Evolutionary conservation across 1,140 invertebrate genomes (phyloP), one percentile per base, ranked within the genome.

Genomic region (Zaprionus kolodkinae): DNA sequence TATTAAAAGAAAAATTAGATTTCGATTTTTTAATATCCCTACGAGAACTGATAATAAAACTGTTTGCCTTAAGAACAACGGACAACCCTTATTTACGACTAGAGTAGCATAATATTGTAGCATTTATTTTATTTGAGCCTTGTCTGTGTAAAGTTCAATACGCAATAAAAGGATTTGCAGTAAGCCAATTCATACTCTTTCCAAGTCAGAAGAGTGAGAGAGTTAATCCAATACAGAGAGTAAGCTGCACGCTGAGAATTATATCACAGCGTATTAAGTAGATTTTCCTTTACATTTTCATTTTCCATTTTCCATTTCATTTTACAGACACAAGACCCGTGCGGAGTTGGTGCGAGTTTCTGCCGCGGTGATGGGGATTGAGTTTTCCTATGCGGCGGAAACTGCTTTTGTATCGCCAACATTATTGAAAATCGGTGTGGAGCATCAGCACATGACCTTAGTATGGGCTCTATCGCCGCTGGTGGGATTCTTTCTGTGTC

Each of bases 311-410:
- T n/a, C n/a, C 7, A 57, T 64, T 45, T 63, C 3, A 38, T 78
- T 75, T 73, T 25, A 2, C 76, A 97, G 97, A 90, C 94, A 94
- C 67, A 99, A 99, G 93, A 96, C 96, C 1, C 93, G 97, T 17
- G 91, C 94, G 7, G 97, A 99, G 91, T 92, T 99, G 45, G 95
- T 99, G 38, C 94, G 97, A 2, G 95, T 99, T 55, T 98, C 97
- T 11, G 96, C 97, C 0, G 97, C 97, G 0, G 98, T 99, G 0
- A 99, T 98, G 96, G 98, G 98, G 0, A 99, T 99, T 52, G 98
- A 99, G 93, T 98, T 99, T 93, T 98, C 98, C 0, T 99, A 99
- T 87, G 97, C 98, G 0, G 98, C 98, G 0, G 98, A 99, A 93
- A 93, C 98, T 0, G 98, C 98, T 0, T 99, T 99, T 93, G 98